Base-by-base conservation (phyloP, 2,113 vertebrate species). In the Sorex fumeus region DNA sequence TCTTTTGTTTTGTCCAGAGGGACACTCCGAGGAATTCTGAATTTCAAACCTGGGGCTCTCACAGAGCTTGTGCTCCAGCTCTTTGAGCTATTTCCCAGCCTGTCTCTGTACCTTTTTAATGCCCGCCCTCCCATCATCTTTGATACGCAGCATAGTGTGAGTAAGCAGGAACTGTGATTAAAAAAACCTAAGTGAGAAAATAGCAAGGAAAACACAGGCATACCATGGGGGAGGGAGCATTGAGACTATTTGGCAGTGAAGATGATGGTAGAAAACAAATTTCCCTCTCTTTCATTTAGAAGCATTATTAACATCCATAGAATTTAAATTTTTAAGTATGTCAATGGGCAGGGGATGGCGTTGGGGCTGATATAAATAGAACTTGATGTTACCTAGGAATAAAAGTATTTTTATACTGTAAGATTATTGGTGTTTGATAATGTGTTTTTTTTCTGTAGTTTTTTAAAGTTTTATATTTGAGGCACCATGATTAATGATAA, bases 321-420 rank as follows among this genome's bases (percentile, higher is more conserved):
- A 50, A 90, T 70, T 74, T 84, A 72, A 92, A 40, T 80, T 43
- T 93, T 66, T 78, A 60, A 87, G 80, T 78, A 23, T 57, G 71
- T 80, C 72, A 88, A 90, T 57, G 10, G 30, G 57, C 72, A 92
- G 67, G 16, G 21, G 18, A 87, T 62, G 91, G 85, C 10, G 25
- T 69, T 74, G 60, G 28, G 8, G 13, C 66, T 84, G 25, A 6
- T 11, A 62, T 83, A 40, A 90, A n/a, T 82, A 75, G 23, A 93
- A 78, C 93, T 74, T 30, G 30, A 81, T 89, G 18, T 87, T 81
- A 66, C 3, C 62, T 9, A 62, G n/a, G 77, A 89, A 13, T 90
- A 76, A 79, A n/a, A 91, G 11, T 45, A 40, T 60, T 81, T 91
- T 60, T 3, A 60, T 60, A 60, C 18, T 21, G 7, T 60, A 19